phyloP scores from a whole-genome alignment of 2,888 invertebrate species.

The Antheraea yamamai region DNA sequence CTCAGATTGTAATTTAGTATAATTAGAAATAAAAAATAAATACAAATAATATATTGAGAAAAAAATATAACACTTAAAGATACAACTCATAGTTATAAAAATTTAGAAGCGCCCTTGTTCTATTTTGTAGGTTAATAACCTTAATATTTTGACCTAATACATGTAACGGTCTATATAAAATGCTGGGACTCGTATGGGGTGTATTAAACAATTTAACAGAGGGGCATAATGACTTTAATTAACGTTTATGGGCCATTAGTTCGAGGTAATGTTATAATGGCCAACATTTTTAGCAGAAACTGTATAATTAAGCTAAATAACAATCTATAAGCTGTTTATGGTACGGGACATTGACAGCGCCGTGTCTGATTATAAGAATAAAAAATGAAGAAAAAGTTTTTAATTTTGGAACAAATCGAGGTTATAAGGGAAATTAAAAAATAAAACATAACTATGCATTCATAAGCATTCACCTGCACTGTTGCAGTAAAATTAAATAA shows the following conservation, averaged over 20 bases:
- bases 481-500: no score
- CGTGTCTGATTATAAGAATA: no score
- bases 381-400: no score
- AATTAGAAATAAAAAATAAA: background rate
- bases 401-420: no score
- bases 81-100: background rate
- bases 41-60: background rate
- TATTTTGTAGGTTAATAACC: background rate
- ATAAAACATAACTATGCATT: no score
- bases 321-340: no score
- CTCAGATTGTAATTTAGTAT: background rate
- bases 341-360: no score
- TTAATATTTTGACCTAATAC: background rate
- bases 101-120: background rate
- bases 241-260: background rate
- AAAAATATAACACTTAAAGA: background rate
- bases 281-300: background rate
- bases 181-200: background rate
- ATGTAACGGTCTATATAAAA: background rate
- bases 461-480: no score
- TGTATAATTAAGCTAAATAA: no score
- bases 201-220: background rate
- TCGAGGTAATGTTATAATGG: background rate
- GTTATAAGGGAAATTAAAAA: no score
- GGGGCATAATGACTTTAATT: background rate